Evolutionary conservation across 2,797 vertebrate species (phyloP).

Genomic region (Erethizon dorsatum): DNA sequence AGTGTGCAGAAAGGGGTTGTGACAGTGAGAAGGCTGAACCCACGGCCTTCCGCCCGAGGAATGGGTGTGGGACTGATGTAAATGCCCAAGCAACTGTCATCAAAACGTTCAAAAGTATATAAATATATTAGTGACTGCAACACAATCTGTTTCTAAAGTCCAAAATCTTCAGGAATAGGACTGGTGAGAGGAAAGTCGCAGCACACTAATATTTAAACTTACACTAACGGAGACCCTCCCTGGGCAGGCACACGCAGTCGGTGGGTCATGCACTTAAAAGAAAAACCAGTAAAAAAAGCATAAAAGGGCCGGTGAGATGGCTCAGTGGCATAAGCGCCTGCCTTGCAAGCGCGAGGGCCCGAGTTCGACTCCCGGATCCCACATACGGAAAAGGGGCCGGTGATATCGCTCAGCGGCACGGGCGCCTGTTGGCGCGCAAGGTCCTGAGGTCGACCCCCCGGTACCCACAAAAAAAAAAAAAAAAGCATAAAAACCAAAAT

Average conservation of each 20-base stretch:
- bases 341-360: too few relatives aligned
- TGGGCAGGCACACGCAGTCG: too few relatives aligned
- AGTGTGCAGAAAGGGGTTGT: too few relatives aligned
- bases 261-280: rapidly evolving
- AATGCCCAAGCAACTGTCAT: not conserved
- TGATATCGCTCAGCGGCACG: too few relatives aligned
- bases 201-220: rapidly evolving
- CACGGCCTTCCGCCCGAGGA: too few relatives aligned
- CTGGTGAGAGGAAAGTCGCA: not conserved
- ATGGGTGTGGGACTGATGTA: rapidly evolving
- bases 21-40: not conserved
- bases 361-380: too few relatives aligned
- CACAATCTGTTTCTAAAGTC: not conserved
- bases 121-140: not conserved
- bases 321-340: too few relatives aligned
- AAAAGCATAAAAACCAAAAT: not conserved
- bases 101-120: not conserved
- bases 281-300: not conserved
- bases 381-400: too few relatives aligned
- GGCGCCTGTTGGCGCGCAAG: too few relatives aligned
- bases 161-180: not conserved
- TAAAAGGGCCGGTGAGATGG: too few relatives aligned
- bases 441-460: too few relatives aligned
- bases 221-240: not conserved
- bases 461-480: too few relatives aligned